Conservation (phyloP, 2,113 vertebrate genomes). For the Brienomyrus brachyistius region DNA sequence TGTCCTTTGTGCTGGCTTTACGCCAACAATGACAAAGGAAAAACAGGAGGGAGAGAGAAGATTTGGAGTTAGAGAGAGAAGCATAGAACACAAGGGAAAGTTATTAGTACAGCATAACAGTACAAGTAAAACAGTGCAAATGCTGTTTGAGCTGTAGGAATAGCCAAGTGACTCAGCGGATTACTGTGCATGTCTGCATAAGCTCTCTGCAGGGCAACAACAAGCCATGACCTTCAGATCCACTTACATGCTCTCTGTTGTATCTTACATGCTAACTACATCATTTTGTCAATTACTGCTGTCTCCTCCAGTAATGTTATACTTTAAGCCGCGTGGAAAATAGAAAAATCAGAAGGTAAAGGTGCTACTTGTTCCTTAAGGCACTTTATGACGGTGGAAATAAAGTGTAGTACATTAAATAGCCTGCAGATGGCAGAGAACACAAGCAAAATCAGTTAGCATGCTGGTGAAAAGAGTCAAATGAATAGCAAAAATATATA, state of each 20-base stretch:
- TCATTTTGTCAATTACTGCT: too few relatives aligned
- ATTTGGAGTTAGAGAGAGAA: background rate
- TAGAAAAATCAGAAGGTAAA: background rate
- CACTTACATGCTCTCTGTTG: too few relatives aligned
- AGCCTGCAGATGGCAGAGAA: background rate
- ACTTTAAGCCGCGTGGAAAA: background rate
- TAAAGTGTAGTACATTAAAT: background rate
- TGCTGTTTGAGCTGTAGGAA: too few relatives aligned
- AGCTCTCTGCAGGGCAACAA: too few relatives aligned
- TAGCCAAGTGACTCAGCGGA: too few relatives aligned
- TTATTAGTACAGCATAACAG: too few relatives aligned
- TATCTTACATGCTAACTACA: too few relatives aligned
- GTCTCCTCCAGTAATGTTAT: background rate
- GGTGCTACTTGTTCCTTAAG: background rate
- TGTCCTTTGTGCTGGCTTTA: too few relatives aligned
- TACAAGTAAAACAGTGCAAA: too few relatives aligned
- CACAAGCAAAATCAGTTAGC: background rate
- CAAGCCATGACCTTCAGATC: too few relatives aligned
- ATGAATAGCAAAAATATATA: background rate
- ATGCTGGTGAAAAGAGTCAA: background rate
- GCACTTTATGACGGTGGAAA: background rate
- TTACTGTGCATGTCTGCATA: too few relatives aligned
- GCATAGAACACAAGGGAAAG: too few relatives aligned
- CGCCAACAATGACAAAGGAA: background rate
- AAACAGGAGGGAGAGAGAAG: background rate